Base-by-base conservation (phyloP, 2,797 vertebrate species). In the Melanogrammus aeglefinus region DNA sequence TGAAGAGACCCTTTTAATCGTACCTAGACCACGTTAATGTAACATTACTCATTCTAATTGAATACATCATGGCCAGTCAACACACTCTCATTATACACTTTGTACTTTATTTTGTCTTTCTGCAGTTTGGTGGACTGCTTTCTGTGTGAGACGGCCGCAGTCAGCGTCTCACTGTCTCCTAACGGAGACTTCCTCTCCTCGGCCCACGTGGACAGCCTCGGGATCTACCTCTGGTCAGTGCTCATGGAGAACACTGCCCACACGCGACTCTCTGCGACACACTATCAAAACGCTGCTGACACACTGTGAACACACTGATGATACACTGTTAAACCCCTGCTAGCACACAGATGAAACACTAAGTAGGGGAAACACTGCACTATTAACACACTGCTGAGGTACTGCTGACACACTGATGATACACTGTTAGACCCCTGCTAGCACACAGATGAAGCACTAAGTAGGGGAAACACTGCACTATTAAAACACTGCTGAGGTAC, bases 111-210 rank as follows among this genome's bases (percentile, higher is more conserved):
- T 24, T 24, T 74, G 24, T 70, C 72, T 21, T 72, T 77, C 21
- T 31, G 24, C 70, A 99, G 97, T 85, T 95, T 99, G 16, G 92
- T 99, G 14, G 97, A 99, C 90, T 97, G 97, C 84, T 98, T 99
- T 91, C 90, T 98, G 89, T 91, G 98, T 83, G 93, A 96, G 41
- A 92, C 94, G 0, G 96, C 96, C 44, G 96, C 96, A 3, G 95
- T 98, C 72, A 94, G 95, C 72, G 86, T 99, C 83, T 94, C 94
- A 70, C 92, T 99, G 94, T 98, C 98, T 0, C 96, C 97, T 1
- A 98, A 96, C 0, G 97, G 97, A 91, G 97, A 99, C 90, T 98
- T 97, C 88, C 89, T 99, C 75, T 96, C 96, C 18, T 96, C 98
- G 0, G 86, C 95, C n/a, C 98, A 99, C 0, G 95, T 99, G 4